Base-by-base conservation (phyloP, 2,888 invertebrate species). In the Hofmannophila pseudospretella region DNA sequence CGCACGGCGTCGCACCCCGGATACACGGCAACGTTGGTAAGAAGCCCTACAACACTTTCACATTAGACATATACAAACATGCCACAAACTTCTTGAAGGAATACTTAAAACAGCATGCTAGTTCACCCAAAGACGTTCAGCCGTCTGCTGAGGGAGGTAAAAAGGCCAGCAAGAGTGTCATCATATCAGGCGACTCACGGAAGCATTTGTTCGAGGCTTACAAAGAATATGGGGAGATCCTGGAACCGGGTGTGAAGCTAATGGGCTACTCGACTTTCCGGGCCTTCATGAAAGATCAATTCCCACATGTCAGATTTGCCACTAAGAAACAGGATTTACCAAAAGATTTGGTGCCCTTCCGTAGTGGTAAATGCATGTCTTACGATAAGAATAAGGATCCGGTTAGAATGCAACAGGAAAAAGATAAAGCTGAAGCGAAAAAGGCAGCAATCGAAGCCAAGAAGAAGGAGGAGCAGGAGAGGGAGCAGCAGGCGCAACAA, bases 231-330 rank as follows among this genome's bases (percentile, higher is more conserved):
- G 92, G 93, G 43, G 91, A 91, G 62, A 90, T 91, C 46, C 71
- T 91, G 34, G 91, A 92, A 54, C 91, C 92, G 0, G 90, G 90
- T 36, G 90, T 92, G 8, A 94, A 93, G 70, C 77, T 92, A 9
- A 93, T 94, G 93, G 93, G 94, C 0, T 94, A 93, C 57, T 93
- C 93, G 1, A 93, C 93, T 7, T 94, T 94, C 76, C 85, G 93
- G 44, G 91, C 93, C 53, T 94, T 94, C 61, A 92, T 94, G 91
- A 93, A 93, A 63, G 93, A 93, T 54, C 94, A 94, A 62, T 94
- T 94, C 68, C 93, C 94, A 1, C 91, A 93, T 54, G 91, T 93
- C 3, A 92, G 91, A 61, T 93, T 93, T 60, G 92, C 91, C 43
- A 89, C 90, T 0, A 90, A 90, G 55, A 88, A 85, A 48, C 79